These are phyloP conservation scores for Danaus melanippus DNA, from an alignment of 1,140 invertebrate genomes.

Conservation along the genomic window DNA sequence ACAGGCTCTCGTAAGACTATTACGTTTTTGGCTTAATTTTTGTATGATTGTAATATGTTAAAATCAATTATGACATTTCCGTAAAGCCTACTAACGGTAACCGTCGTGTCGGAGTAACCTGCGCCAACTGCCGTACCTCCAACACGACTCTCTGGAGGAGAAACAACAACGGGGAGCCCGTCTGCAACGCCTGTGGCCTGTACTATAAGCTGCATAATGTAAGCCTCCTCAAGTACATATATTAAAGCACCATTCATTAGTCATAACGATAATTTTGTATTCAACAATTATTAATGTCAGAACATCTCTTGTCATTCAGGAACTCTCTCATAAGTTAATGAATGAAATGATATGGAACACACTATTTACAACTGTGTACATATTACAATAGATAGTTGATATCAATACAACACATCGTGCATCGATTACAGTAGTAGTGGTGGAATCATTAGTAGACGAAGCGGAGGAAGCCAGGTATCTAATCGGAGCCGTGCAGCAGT, in stretches of 20 bases:
- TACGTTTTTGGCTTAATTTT: no score
- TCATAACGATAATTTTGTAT: no score
- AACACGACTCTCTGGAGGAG: constrained; percentile 91
- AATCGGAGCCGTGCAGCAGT: constrained; percentile 46
- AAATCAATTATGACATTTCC: neutral
- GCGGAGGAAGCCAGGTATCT: constrained; percentile 44
- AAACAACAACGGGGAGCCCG: constrained; percentile 91
- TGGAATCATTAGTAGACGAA: constrained; percentile 19
- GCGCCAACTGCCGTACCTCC: constrained; percentile 90
- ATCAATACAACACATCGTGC: constrained; percentile 24
- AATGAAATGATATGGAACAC: constrained; percentile 19
- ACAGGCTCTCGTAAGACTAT: constrained; percentile 41
- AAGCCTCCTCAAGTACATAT: constrained; percentile 55
- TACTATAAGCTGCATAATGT: constrained; percentile 93
- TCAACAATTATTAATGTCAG: no score
- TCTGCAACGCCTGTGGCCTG: constrained; percentile 93
- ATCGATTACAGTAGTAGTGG: constrained; percentile 31
- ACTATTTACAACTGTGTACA: constrained; percentile 6
- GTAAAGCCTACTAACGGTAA: constrained; percentile 76
- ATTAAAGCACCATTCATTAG: no score
- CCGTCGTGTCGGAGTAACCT: constrained; percentile 83
- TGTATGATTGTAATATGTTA: no score
- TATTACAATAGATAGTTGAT: constrained; percentile 26
- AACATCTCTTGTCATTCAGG: no score
- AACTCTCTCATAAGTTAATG: constrained; percentile 4